Percentiles rank a stretch among this genome's conserved stretches.
Conservation (phyloP, 2,113 vertebrate species). For the Haliaeetus leucogaster region DNA sequence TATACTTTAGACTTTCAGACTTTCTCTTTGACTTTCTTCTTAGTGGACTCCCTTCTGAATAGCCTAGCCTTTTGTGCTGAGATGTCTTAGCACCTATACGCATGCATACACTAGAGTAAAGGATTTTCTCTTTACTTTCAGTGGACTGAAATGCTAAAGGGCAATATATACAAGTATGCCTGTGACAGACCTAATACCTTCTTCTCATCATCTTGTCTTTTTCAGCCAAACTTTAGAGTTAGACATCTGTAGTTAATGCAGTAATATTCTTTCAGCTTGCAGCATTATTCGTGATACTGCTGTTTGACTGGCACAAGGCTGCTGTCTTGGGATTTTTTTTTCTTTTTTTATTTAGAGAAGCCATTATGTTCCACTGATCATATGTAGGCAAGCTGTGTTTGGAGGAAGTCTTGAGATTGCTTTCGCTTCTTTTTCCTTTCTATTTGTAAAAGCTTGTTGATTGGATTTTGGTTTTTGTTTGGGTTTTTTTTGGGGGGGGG, state of each 20-base stretch:
- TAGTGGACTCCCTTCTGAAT: not conserved
- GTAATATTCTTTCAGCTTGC: not conserved
- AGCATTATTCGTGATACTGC: not conserved
- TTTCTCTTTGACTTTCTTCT: not conserved
- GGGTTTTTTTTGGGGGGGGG: fast-evolving
- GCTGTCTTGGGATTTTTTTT: not conserved
- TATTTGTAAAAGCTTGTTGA: not conserved
- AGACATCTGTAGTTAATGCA: not conserved
- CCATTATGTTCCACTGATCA: not conserved
- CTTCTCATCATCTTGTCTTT: not conserved
- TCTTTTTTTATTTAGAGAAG: not conserved
- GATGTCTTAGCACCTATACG: not conserved
- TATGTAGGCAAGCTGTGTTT: not conserved
- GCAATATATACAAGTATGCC: not conserved
- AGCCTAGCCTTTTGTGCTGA: not conserved
- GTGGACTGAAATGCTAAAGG: not conserved
- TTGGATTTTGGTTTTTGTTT: not conserved
- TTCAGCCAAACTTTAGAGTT: not conserved
- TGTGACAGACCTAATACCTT: not conserved
- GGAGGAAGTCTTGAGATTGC: not conserved
- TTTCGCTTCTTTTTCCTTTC: not conserved
- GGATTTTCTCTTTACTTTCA: not conserved
- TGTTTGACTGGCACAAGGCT: not conserved
- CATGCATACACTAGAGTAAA: not conserved
- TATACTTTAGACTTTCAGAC: not conserved